phyloP scores from a whole-genome alignment of 2,113 vertebrate genomes.

The Vimba vimba region DNA sequence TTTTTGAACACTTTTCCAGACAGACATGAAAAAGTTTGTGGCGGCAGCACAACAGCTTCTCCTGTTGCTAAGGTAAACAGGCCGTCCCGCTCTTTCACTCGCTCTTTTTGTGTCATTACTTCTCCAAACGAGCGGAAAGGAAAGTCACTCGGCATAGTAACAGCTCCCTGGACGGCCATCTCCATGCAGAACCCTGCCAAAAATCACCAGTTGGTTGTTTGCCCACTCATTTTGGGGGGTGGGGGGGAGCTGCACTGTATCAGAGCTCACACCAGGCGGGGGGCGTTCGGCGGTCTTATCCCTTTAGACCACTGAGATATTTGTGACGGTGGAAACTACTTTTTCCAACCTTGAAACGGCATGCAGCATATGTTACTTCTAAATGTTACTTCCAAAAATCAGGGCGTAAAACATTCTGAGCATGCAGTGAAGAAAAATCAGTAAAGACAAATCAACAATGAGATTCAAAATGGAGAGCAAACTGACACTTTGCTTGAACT shows the following conservation, averaged over 20 bases:
- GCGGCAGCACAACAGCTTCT: slow-evolving; percentile 65
- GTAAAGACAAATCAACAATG: background rate
- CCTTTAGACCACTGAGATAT: background rate
- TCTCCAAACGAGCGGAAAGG: slow-evolving; percentile 72
- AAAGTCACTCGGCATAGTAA: slow-evolving; percentile 73
- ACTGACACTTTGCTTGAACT: background rate
- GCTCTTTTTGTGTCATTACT: slow-evolving; percentile 67
- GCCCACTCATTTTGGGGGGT: slow-evolving; percentile 29
- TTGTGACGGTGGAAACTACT: background rate
- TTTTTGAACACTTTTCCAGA: slow-evolving; percentile 60
- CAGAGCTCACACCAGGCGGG: slow-evolving; percentile 3
- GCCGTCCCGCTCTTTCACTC: slow-evolving; percentile 58
- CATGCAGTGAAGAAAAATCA: background rate
- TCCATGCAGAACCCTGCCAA: slow-evolving; percentile 62
- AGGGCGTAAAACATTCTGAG: background rate
- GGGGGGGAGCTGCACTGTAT: background rate
- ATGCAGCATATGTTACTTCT: background rate
- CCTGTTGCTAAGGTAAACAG: slow-evolving; percentile 74
- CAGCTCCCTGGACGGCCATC: slow-evolving; percentile 69
- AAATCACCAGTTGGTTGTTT: slow-evolving; percentile 65
- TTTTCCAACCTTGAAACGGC: slow-evolving; percentile 8
- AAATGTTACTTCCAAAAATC: background rate
- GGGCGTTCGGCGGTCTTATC: background rate
- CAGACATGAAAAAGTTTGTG: slow-evolving; percentile 60
- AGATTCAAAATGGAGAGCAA: background rate